Conservation (phyloP, 2,888 invertebrate genomes). For the Tachina grossa region DNA sequence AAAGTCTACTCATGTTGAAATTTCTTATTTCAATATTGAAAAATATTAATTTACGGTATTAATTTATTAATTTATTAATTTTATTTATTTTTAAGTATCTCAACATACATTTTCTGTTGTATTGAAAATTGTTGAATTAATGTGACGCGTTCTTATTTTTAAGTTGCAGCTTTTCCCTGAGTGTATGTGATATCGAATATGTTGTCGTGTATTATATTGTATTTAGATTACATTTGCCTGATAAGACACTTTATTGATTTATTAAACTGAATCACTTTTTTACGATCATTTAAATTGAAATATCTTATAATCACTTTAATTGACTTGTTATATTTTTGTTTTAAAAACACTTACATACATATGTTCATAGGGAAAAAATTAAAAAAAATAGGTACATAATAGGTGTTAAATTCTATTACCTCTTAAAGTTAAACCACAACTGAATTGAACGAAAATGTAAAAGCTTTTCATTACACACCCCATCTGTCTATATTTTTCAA, state of each 20-base stretch:
- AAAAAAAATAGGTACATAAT: neutral
- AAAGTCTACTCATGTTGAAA: too few species aligned
- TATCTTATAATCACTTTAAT: too few species aligned
- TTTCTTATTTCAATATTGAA: too few species aligned
- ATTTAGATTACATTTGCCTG: constrained; percentile 5
- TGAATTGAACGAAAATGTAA: constrained; percentile 33
- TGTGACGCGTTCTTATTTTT: too few species aligned
- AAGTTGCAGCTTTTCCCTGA: too few species aligned
- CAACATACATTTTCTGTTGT: too few species aligned
- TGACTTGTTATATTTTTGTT: too few species aligned
- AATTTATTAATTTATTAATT: too few species aligned
- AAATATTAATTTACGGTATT: too few species aligned
- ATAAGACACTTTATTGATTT: constrained; percentile 18
- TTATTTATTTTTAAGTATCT: too few species aligned
- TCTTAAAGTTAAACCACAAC: constrained; percentile 27
- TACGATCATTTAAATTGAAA: neutral
- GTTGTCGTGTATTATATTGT: constrained; percentile 7
- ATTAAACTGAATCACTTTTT: constrained; percentile 3
- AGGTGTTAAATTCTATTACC: constrained; percentile 6
- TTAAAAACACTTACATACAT: too few species aligned
- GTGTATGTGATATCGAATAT: constrained; percentile 30
- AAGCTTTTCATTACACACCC: constrained; percentile 16
- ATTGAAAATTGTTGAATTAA: too few species aligned
- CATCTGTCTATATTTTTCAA: neutral
- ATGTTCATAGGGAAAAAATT: neutral